Percentiles rank a stretch among this genome's conserved stretches.
Evolutionary conservation across 37 sponge, comb jelly and placozoan genomes (phyloP).

Genomic region (Eunapius fragilis): DNA sequence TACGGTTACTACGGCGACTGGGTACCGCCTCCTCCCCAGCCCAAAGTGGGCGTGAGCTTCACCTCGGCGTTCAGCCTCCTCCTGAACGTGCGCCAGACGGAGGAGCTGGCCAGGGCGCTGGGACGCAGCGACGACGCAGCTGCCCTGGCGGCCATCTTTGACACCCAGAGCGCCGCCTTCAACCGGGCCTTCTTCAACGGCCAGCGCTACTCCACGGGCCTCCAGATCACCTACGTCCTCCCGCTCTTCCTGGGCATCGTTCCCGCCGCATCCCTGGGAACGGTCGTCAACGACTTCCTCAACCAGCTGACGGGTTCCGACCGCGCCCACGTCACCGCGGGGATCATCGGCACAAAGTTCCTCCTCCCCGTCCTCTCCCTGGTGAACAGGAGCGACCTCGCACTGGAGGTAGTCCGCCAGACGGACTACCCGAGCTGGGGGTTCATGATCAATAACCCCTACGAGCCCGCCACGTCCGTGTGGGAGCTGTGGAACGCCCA

Average conservation of each 20-base stretch:
- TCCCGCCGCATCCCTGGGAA: slow-evolving; percentile 1
- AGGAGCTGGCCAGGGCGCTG: slow-evolving; percentile 43
- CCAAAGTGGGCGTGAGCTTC: slow-evolving; percentile 30
- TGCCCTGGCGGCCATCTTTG: not conserved
- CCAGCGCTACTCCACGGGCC: slow-evolving; percentile 34
- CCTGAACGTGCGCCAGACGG: slow-evolving; percentile 32
- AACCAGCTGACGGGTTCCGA: slow-evolving; percentile 21
- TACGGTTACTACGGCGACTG: slow-evolving; percentile 73
- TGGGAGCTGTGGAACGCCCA: slow-evolving; percentile 79
- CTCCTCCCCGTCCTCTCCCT: slow-evolving; percentile 46
- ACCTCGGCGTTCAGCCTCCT: slow-evolving; percentile 64
- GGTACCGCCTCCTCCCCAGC: slow-evolving; percentile 68
- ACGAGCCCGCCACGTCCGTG: slow-evolving; percentile 67
- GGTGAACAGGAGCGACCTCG: slow-evolving; percentile 29
- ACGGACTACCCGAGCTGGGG: slow-evolving; percentile 79
- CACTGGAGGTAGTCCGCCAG: slow-evolving; percentile 54
- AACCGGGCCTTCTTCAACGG: slow-evolving; percentile 48
- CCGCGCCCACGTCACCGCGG: slow-evolving; percentile 49
- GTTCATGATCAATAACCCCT: slow-evolving; percentile 61
- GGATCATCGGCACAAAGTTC: slow-evolving; percentile 57
- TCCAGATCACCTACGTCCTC: slow-evolving; percentile 55
- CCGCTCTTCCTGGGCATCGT: slow-evolving; percentile 53
- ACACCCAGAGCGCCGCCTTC: slow-evolving; percentile 12
- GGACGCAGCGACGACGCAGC: not conserved
- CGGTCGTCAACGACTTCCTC: slow-evolving; percentile 24